phyloP scores from a whole-genome alignment of 2,797 vertebrate species.

The Helicolenus hilgendorfi region DNA sequence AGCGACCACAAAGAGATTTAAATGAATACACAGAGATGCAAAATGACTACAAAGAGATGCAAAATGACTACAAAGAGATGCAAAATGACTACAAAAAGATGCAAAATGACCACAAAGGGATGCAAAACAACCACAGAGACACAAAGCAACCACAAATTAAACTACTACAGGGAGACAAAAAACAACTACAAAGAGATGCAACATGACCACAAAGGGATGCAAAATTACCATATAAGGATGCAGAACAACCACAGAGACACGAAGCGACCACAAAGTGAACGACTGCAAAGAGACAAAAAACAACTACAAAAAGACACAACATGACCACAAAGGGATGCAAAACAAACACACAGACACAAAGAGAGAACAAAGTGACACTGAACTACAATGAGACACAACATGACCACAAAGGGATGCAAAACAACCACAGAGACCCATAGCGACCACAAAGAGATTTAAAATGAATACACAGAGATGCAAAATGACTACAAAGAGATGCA shows the following conservation, averaged over 20 bases:
- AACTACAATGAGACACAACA: too few relatives aligned
- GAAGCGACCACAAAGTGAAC: too few relatives aligned
- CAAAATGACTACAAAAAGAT: background rate
- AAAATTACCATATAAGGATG: too few relatives aligned
- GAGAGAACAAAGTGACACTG: too few relatives aligned
- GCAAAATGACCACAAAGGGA: background rate
- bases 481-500: background rate
- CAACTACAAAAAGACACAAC: too few relatives aligned
- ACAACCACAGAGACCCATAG: background rate
- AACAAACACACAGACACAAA: too few relatives aligned
- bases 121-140: background rate
- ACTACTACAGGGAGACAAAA: background rate
- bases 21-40: accelerated
- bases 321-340: too few relatives aligned
- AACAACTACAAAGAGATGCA: background rate
- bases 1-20: accelerated
- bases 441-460: background rate
- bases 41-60: accelerated
- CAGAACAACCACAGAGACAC: too few relatives aligned
- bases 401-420: too few relatives aligned
- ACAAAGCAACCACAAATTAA: background rate
- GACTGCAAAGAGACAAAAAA: too few relatives aligned
- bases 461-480: background rate
- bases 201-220: too few relatives aligned
- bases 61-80: background rate